These are phyloP conservation scores for Rhopilema esculentum DNA, from an alignment of 30 jellyfish, hydroid and myxozoan species.

Conservation along the genomic window DNA sequence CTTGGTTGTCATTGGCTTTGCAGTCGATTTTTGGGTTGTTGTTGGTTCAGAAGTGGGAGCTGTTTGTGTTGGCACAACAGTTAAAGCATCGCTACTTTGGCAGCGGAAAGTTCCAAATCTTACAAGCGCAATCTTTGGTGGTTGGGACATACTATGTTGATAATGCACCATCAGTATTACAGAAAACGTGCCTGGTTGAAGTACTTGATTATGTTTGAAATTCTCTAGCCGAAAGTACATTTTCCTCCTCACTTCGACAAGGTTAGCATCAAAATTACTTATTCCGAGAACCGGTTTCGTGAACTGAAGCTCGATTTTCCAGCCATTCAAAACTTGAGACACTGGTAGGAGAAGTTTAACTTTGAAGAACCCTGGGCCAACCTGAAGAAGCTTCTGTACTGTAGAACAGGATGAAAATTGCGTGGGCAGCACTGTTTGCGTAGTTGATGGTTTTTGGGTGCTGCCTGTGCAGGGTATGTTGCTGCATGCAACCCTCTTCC, in stretches of 20 bases:
- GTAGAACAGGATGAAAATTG: background rate
- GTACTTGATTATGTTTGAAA: background rate
- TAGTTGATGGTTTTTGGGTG: slow-evolving; percentile 3
- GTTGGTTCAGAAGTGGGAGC: background rate
- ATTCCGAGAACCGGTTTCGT: background rate
- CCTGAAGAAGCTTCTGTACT: background rate
- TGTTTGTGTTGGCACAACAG: slow-evolving; percentile 31
- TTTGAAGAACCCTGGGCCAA: slow-evolving; percentile 21
- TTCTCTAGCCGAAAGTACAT: slow-evolving; percentile 9
- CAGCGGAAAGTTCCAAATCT: slow-evolving; percentile 26
- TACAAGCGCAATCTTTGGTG: slow-evolving; percentile 28
- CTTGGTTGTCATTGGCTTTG: slow-evolving; percentile 36
- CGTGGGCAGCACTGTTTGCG: background rate
- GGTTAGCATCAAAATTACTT: slow-evolving; percentile 17
- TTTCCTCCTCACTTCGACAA: slow-evolving; percentile 10
- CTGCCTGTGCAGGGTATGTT: slow-evolving; percentile 2
- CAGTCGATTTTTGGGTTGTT: background rate
- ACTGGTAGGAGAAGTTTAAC: slow-evolving; percentile 19
- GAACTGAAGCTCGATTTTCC: slow-evolving; percentile 26
- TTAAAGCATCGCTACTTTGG: slow-evolving; percentile 13
- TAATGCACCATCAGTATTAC: slow-evolving; percentile 21
- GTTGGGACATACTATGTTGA: background rate
- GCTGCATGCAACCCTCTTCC: background rate
- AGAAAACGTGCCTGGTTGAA: slow-evolving; percentile 2
- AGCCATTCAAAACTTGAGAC: slow-evolving; percentile 17